Percentiles rank a stretch among this genome's conserved stretches.
These are phyloP conservation scores for Embiotoca jacksoni DNA, from an alignment of 2,113 vertebrate species.

Conservation along the genomic window DNA sequence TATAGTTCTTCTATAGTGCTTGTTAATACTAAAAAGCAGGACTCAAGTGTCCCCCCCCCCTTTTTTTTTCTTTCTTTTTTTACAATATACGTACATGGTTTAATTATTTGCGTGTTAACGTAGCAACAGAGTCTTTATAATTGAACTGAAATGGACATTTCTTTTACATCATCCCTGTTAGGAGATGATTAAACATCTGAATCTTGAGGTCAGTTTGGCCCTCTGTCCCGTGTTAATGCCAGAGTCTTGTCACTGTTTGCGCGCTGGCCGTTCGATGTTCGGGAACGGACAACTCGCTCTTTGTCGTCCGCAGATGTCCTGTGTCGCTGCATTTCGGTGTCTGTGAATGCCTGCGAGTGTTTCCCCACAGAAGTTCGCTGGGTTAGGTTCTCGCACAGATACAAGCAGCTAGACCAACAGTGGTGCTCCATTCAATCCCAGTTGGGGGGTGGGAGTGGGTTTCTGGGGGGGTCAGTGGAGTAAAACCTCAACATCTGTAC, in stretches of 20 bases:
- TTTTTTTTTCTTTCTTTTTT: too few relatives aligned
- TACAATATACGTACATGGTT: too few relatives aligned
- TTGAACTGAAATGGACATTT: too few relatives aligned
- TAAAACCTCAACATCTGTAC: conserved; percentile 24
- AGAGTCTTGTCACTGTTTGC: conserved; percentile 5
- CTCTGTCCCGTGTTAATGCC: background rate
- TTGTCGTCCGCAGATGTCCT: conserved; percentile 31
- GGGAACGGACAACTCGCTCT: conserved; percentile 19
- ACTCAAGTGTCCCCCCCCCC: too few relatives aligned
- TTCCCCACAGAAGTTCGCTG: background rate
- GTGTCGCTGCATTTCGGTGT: conserved; percentile 25
- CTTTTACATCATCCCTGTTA: too few relatives aligned
- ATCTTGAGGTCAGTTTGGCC: background rate
- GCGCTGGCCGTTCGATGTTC: background rate
- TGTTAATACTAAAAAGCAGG: too few relatives aligned
- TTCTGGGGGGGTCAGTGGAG: background rate
- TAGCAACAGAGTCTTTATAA: too few relatives aligned
- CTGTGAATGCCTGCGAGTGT: conserved; percentile 6
- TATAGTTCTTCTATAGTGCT: too few relatives aligned
- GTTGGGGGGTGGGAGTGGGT: background rate
- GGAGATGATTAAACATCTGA: background rate
- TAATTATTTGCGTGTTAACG: too few relatives aligned
- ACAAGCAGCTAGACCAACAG: background rate
- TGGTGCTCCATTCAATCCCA: background rate
- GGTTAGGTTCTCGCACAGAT: background rate